Evolutionary conservation across 2,797 vertebrate species (phyloP), one percentile per base, ranked within the genome.

Genomic region (Epinephelus coioides): DNA sequence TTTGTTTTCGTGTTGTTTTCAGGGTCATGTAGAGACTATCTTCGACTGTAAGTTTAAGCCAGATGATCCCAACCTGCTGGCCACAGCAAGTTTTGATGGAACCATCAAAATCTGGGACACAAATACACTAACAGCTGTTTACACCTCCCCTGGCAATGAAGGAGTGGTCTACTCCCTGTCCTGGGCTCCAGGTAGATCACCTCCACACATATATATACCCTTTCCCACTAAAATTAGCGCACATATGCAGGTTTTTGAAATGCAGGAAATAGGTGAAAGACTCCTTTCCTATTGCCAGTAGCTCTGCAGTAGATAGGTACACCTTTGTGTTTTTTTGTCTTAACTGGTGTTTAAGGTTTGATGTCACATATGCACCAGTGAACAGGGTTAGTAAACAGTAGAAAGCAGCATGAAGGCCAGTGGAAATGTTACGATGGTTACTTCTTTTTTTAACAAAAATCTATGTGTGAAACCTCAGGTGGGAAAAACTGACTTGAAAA

Each of bases 11-110:
- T 53, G 0, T 56, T 46, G 19, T 61, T 70, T 86, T 8, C 92
- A 99, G 98, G 98, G 97, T 88, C 98, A 99, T 23, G 95, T 99
- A 81, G 98, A 99, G 94, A 99, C 98, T 38, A 99, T 99, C 88
- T 99, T 99, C 86, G 98, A 99, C 94, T 99, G 98, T 88, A 99
- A 99, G 81, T 99, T 99, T 86, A 99, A 99, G 82, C 98, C 98
- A 7, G 97, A 98, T 50, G 97, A 99, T 79, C 97, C 97, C 61
- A 98, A 97, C 93, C 94, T 99, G 83, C 92, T 99, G 88, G 98
- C 98, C 68, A 99, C 98, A 12, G 98, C 98, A 21, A 99, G 98
- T 23, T 99, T 99, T 92, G 98, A 99, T 78, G 98, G 98, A 76
- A 99, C 98, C 46, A 97, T 99, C 83, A 99, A 99, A 93, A 97